Conservation (phyloP, 2,888 invertebrate genomes). For the Coremacera marginata region DNA sequence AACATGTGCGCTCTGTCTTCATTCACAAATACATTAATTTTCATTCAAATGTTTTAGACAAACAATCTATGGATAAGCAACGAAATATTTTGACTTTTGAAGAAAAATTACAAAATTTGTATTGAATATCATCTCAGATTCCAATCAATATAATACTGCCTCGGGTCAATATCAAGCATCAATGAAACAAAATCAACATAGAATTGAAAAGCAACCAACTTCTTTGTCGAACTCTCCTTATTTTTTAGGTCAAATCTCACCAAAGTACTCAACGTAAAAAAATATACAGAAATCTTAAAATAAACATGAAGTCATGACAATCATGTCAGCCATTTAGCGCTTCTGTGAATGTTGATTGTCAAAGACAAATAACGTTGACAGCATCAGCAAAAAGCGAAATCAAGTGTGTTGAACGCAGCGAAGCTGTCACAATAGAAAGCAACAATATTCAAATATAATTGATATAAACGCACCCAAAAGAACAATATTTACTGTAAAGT, state of each 20-base stretch:
- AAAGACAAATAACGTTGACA: slow-evolving; percentile 5
- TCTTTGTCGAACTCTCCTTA: neutral
- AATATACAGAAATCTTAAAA: slow-evolving; percentile 7
- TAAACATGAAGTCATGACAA: slow-evolving; percentile 36
- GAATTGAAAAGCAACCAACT: neutral
- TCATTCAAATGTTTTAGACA: too few species aligned
- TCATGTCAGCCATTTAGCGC: slow-evolving; percentile 24
- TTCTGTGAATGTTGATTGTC: neutral
- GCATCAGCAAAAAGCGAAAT: neutral
- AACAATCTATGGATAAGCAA: too few species aligned
- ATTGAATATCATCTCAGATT: neutral
- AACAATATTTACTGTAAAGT: too few species aligned
- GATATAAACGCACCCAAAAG: too few species aligned
- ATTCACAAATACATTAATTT: too few species aligned
- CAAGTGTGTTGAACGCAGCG: neutral
- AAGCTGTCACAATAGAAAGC: too few species aligned
- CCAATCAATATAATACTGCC: too few species aligned
- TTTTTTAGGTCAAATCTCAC: slow-evolving; percentile 10
- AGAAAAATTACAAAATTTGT: too few species aligned
- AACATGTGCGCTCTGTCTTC: too few species aligned
- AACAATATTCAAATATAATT: too few species aligned
- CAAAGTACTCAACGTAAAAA: neutral
- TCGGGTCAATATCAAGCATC: neutral
- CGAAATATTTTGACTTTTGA: too few species aligned
- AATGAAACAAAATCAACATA: neutral